phyloP scores from a whole-genome alignment of 2,113 vertebrate species.

The Brachirus orientalis region DNA sequence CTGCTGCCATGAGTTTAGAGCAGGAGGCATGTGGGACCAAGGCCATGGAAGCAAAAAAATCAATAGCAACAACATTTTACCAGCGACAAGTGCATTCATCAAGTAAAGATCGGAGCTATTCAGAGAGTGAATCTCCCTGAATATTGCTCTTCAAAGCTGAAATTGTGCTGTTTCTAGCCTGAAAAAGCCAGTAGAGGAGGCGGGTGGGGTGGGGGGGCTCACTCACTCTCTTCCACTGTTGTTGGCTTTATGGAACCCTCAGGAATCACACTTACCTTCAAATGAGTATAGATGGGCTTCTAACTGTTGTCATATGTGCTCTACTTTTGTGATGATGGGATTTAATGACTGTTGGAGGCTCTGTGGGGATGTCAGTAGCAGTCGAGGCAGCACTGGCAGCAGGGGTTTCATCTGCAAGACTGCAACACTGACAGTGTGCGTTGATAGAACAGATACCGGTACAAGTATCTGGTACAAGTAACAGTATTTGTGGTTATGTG shows the following conservation, averaged over 20 bases:
- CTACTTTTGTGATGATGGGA: slow-evolving; percentile 24
- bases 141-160: slow-evolving; percentile 31
- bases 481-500: too few species aligned
- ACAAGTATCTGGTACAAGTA: too few species aligned
- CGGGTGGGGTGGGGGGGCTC: neutral
- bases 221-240: neutral
- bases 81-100: slow-evolving; percentile 67
- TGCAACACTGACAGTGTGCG: neutral
- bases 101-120: slow-evolving; percentile 41
- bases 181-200: slow-evolving; percentile 12
- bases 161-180: slow-evolving; percentile 15
- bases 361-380: neutral
- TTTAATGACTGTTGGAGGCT: slow-evolving; percentile 22
- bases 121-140: slow-evolving; percentile 17
- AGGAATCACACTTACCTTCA: slow-evolving; percentile 30
- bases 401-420: neutral
- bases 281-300: slow-evolving; percentile 11
- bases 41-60: slow-evolving; percentile 58
- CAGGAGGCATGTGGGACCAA: slow-evolving; percentile 37
- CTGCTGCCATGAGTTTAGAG: slow-evolving; percentile 53
- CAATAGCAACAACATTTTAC: slow-evolving; percentile 65
- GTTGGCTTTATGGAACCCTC: slow-evolving; percentile 26
- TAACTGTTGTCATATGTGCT: slow-evolving; percentile 17
- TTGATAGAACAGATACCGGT: neutral
- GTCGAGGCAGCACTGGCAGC: neutral